phyloP scores from a whole-genome alignment of 1,140 invertebrate genomes.

The Hylaeus volcanicus region DNA sequence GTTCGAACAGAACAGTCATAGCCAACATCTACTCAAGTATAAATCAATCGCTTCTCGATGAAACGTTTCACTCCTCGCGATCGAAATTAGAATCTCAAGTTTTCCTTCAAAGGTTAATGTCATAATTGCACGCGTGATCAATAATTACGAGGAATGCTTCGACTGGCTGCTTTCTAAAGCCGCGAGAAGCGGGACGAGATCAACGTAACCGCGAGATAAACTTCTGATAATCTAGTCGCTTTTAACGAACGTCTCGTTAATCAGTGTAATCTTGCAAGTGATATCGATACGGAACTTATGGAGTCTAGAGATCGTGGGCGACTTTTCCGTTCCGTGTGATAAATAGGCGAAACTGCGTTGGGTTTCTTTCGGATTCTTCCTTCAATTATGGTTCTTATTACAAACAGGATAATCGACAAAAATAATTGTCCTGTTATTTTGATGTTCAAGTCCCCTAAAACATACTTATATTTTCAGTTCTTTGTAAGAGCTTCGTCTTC shows the following conservation, averaged over 20 bases:
- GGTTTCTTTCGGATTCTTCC: background rate
- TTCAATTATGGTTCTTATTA: too few species aligned
- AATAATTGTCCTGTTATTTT: too few species aligned
- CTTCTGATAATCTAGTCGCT: background rate
- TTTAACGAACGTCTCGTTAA: conserved; percentile 1
- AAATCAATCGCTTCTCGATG: background rate
- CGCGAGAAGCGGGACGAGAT: background rate
- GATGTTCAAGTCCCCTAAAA: too few species aligned
- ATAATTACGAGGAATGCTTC: background rate
- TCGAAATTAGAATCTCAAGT: conserved; percentile 20
- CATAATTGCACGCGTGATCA: background rate
- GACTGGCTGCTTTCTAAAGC: background rate
- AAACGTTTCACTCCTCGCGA: background rate
- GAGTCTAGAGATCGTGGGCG: background rate
- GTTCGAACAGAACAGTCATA: too few species aligned
- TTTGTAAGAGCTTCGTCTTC: too few species aligned
- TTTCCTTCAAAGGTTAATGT: conserved; percentile 5
- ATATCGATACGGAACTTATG: background rate
- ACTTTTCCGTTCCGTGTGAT: background rate
- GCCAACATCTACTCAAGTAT: background rate
- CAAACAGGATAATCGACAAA: too few species aligned
- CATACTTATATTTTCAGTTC: too few species aligned
- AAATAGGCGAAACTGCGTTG: background rate
- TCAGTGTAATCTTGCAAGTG: background rate
- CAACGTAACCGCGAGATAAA: background rate